A percentile compares a stretch with the other conserved stretches of the same genome.
Evolutionary conservation across 2,113 vertebrate genomes (phyloP).

Genomic region (Pteruthius melanotis): DNA sequence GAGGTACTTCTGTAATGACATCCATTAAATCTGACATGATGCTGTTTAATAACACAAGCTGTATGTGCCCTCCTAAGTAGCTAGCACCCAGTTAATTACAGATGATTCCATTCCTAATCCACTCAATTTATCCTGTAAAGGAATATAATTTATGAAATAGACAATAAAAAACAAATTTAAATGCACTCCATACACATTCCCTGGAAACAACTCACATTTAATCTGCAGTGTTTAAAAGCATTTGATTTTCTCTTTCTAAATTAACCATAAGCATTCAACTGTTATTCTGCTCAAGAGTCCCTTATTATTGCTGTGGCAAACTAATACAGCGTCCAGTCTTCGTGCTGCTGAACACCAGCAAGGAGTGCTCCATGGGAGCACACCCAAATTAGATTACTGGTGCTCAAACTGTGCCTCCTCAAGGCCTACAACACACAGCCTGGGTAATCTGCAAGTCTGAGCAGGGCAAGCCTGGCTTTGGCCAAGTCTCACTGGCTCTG

Average conservation of each 20-base stretch:
- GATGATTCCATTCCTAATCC: constrained; percentile 69
- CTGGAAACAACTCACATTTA: constrained; percentile 45
- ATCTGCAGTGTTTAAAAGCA: constrained; percentile 14
- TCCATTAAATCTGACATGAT: constrained; percentile 78
- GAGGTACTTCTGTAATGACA: constrained; percentile 74
- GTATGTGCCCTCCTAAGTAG: constrained; percentile 70
- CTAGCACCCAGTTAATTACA: constrained; percentile 76
- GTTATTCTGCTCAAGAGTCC: neutral
- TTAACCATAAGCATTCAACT: neutral
- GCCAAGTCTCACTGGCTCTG: neutral
- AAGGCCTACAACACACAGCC: neutral
- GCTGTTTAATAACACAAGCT: constrained; percentile 75
- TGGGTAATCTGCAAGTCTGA: constrained; percentile 4
- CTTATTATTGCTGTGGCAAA: neutral
- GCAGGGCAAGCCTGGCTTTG: neutral
- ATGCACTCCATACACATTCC: constrained; percentile 35
- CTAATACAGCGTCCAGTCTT: neutral
- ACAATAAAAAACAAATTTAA: constrained; percentile 68
- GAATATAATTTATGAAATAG: constrained; percentile 67
- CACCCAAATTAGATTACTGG: neutral
- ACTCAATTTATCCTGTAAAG: constrained; percentile 70
- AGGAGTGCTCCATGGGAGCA: neutral
- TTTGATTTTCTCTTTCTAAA: constrained; percentile 1
- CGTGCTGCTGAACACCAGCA: neutral
- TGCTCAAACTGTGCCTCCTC: neutral